Evolutionary conservation across 1,140 invertebrate genomes (phyloP).

Genomic region (Brachionus koreanus): DNA sequence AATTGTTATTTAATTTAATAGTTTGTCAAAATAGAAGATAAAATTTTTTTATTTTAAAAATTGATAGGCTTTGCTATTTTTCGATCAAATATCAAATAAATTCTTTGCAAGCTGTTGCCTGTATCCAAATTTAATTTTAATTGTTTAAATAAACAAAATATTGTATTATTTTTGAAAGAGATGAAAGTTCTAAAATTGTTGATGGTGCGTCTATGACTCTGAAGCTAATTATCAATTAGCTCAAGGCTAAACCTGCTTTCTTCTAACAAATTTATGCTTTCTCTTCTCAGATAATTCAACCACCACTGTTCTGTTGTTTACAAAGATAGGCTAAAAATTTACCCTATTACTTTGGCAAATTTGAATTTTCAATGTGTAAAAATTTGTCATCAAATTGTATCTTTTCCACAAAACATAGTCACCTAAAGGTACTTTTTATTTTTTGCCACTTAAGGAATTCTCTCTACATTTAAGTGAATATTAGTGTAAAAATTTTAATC

Average conservation of each 20-base stretch:
- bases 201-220: not conserved
- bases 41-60: not conserved
- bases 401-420: too few relatives aligned
- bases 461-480: not conserved
- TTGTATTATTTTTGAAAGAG: not conserved
- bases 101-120: not conserved
- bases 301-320: not conserved
- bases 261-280: not conserved
- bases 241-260: not conserved
- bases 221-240: not conserved
- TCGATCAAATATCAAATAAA: not conserved
- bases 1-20: slow-evolving; percentile 30
- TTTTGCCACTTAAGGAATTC: not conserved
- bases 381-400: too few relatives aligned
- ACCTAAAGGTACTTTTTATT: not conserved
- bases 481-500: not conserved
- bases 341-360: not conserved
- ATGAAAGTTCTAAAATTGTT: not conserved
- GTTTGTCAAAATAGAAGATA: not conserved
- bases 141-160: not conserved
- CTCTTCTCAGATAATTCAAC: not conserved
- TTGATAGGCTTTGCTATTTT: not conserved
- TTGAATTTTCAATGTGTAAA: too few relatives aligned
- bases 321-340: not conserved
- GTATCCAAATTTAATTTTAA: not conserved